Percentiles rank a stretch among this genome's conserved stretches.
phyloP scores from a whole-genome alignment of 2,797 vertebrate genomes.

The Lagorchestes hirsutus region DNA sequence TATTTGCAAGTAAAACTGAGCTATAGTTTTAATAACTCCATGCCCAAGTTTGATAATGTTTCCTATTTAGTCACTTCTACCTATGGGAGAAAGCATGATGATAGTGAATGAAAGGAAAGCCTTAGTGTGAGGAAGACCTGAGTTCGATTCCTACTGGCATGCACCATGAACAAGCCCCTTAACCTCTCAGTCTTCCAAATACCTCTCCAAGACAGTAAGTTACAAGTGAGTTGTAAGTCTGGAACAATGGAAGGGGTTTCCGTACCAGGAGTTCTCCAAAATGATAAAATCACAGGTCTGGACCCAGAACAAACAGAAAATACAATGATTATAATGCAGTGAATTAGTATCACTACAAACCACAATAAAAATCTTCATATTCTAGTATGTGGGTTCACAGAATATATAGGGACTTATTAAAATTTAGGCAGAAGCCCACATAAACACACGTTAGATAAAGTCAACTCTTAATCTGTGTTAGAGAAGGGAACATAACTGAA shows the following conservation, averaged over 20 bases:
- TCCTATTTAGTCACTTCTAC: not conserved
- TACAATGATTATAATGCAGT: not conserved
- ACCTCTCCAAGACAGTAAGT: not conserved
- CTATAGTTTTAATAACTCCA: constrained; percentile 42
- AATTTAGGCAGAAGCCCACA: not conserved
- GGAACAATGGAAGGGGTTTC: not conserved
- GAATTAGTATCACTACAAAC: not conserved
- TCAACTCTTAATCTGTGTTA: not conserved
- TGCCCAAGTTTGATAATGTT: not conserved
- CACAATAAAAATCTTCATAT: not conserved
- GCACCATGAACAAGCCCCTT: not conserved
- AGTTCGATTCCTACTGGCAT: not conserved
- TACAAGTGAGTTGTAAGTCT: not conserved
- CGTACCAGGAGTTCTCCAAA: not conserved
- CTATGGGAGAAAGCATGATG: not conserved
- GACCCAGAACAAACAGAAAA: not conserved
- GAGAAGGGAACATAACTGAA: constrained; percentile 9
- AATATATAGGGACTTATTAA: not conserved
- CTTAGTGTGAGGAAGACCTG: not conserved
- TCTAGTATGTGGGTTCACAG: not conserved
- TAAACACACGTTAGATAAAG: not conserved
- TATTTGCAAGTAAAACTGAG: constrained; percentile 4
- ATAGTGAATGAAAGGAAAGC: not conserved
- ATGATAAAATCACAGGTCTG: not conserved
- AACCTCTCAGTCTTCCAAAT: not conserved